Percentiles rank a stretch among this genome's conserved stretches.
Conservation (phyloP, 2,113 vertebrate species). For the Xerus inauris region DNA sequence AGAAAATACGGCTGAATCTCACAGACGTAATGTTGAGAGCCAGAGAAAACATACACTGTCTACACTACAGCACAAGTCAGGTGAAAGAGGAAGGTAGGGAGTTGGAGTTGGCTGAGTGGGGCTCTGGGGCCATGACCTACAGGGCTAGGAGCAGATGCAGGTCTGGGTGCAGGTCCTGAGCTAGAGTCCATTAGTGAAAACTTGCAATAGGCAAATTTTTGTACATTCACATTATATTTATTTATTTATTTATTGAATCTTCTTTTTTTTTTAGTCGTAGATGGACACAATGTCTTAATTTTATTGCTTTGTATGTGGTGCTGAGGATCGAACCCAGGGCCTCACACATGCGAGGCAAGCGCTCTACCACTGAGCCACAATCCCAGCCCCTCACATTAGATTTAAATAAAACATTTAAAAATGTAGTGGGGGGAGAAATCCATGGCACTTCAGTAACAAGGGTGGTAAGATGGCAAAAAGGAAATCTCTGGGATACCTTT, state of each 20-base stretch:
- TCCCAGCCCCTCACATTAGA: no score
- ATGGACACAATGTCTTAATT: no score
- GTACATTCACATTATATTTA: no score
- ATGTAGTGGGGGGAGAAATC: no score
- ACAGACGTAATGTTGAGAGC: no score
- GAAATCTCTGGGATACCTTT: background rate
- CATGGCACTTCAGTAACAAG: background rate
- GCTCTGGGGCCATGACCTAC: rapidly evolving
- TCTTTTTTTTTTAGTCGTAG: no score
- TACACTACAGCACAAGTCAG: background rate
- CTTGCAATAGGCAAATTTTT: rapidly evolving
- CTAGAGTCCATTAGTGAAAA: background rate
- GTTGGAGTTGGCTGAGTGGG: background rate
- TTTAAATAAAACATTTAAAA: background rate
- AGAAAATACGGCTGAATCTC: rapidly evolving
- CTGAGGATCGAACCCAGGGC: no score
- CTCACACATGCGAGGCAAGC: no score
- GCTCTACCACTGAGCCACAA: no score
- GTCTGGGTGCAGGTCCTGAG: background rate
- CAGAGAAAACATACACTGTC: no score
- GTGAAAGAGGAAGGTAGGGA: background rate
- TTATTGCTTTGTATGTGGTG: no score
- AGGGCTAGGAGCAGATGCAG: background rate
- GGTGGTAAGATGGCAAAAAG: background rate
- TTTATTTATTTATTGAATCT: no score